phyloP scores from a whole-genome alignment of 2,797 vertebrate species.

The Parauchenoglanis punctatus region DNA sequence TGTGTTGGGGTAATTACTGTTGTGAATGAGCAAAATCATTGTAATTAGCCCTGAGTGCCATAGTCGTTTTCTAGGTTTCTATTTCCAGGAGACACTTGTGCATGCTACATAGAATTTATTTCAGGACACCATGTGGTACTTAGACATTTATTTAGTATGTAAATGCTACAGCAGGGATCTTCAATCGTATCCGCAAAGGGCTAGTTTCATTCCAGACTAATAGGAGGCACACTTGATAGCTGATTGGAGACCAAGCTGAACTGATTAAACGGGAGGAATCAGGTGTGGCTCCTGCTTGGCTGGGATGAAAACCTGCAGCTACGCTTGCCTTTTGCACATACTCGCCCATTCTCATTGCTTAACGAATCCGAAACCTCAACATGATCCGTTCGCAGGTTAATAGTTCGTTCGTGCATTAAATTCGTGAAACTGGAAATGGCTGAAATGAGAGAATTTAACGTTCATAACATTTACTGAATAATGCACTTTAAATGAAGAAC shows the following conservation, averaged over 20 bases:
- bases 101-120: background rate
- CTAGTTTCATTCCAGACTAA: background rate
- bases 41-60: background rate
- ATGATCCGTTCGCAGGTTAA: background rate
- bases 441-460: background rate
- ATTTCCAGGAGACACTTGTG: background rate
- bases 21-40: background rate
- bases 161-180: background rate
- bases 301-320: background rate
- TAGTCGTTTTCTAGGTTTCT: background rate
- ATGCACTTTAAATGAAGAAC: background rate
- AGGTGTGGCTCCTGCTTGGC: background rate
- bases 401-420: background rate
- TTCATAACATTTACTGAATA: background rate
- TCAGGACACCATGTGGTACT: background rate
- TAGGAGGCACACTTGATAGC: background rate
- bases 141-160: background rate
- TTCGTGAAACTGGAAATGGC: background rate
- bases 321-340: background rate
- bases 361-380: background rate
- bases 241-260: background rate
- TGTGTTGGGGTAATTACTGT: background rate
- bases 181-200: background rate
- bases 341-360: no score
- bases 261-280: conserved; percentile 16